phyloP scores from a whole-genome alignment of 1,140 invertebrate genomes.

The Telenomus remus region DNA sequence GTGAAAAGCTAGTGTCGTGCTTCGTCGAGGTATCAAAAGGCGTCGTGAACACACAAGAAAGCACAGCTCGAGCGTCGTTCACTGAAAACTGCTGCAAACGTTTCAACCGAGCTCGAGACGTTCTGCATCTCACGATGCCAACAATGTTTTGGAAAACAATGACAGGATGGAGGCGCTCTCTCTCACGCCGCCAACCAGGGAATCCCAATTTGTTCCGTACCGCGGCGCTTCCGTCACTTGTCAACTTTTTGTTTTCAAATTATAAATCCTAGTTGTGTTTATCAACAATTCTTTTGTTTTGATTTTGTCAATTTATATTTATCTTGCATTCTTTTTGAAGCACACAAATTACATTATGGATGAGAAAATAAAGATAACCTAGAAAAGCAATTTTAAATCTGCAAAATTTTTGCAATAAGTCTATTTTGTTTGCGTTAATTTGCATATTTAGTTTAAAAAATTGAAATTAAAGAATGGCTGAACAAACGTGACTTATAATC shows the following conservation, averaged over 20 bases:
- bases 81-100: constrained; percentile 22
- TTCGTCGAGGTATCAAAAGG: constrained; percentile 12
- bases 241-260: background rate
- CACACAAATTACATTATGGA: no score
- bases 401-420: no score
- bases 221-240: background rate
- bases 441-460: no score
- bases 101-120: constrained; percentile 14
- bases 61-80: background rate
- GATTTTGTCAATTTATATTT: no score
- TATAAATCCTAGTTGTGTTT: no score
- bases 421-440: no score
- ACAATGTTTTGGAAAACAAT: constrained; percentile 38
- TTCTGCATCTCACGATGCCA: constrained; percentile 37
- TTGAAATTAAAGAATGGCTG: no score
- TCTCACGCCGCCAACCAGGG: constrained; percentile 4
- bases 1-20: background rate
- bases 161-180: constrained; percentile 10
- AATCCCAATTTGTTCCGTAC: constrained; percentile 2
- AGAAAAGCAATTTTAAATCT: no score
- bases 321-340: no score
- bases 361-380: no score
- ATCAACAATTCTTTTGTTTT: no score
- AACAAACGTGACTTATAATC: no score
- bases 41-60: background rate